Conservation (phyloP, 2,888 invertebrate genomes). For the Hybos culiciformis region DNA sequence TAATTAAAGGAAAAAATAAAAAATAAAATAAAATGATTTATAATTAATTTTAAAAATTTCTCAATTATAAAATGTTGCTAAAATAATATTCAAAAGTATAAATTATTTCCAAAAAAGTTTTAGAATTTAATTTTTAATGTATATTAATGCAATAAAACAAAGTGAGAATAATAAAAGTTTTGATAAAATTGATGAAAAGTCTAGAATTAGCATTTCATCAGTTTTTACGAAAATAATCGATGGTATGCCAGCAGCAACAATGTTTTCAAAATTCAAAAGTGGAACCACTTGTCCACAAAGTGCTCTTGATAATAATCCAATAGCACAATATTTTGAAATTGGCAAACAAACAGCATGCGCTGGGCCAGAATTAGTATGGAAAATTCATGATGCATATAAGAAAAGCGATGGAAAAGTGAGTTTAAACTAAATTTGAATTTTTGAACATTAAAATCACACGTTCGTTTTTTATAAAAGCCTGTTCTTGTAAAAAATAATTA, state of each 20-base stretch:
- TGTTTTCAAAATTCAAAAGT: conserved; percentile 63
- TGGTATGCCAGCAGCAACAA: conserved; percentile 41
- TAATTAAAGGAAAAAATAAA: not conserved
- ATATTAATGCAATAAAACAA: not conserved
- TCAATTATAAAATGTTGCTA: too few species aligned
- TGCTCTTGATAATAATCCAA: conserved; percentile 63
- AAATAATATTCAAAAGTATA: not conserved
- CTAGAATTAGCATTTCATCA: conserved; percentile 27
- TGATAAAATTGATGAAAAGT: conserved; percentile 14
- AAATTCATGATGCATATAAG: conserved; percentile 76
- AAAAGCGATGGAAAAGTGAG: conserved; percentile 83
- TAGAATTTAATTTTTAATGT: not conserved
- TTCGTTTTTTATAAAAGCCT: too few species aligned
- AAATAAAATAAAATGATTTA: not conserved
- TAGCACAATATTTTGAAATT: conserved; percentile 75
- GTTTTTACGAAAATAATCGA: conserved; percentile 36
- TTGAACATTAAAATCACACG: too few species aligned
- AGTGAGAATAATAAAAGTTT: not conserved
- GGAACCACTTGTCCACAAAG: conserved; percentile 39
- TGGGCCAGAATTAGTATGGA: conserved; percentile 86
- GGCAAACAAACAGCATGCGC: conserved; percentile 66
- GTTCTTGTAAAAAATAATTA: too few species aligned
- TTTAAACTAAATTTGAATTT: conserved; percentile 7
- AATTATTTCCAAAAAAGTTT: not conserved
- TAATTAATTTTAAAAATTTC: not conserved